phyloP scores from a whole-genome alignment of 2,797 vertebrate species.

The Serranus cabrilla region DNA sequence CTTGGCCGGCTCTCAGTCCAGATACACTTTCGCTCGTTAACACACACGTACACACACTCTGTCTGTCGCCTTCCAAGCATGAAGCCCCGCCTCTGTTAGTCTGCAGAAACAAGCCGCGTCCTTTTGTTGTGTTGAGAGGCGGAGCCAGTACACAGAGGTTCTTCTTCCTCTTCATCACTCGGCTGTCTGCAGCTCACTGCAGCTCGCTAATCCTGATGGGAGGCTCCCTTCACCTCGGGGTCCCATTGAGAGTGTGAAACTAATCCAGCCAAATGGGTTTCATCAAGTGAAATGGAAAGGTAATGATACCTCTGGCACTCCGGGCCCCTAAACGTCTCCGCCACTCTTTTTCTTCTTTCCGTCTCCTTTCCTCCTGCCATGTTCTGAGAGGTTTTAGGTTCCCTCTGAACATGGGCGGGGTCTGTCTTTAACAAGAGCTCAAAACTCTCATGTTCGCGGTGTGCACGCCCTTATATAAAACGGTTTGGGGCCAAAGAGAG shows the following conservation, averaged over 20 bases:
- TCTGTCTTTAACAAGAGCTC: conserved; percentile 34
- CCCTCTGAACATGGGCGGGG: conserved; percentile 46
- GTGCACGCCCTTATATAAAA: conserved; percentile 19
- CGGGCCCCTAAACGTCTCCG: conserved; percentile 61
- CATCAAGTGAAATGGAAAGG: conserved; percentile 77
- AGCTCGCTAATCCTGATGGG: conserved; percentile 52
- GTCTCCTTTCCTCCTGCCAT: conserved; percentile 34
- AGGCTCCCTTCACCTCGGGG: conserved; percentile 64
- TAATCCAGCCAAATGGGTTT: conserved; percentile 79
- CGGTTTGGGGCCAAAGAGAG: conserved; percentile 12
- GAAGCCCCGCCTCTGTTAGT: conserved; percentile 46
- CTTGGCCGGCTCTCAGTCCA: conserved; percentile 49
- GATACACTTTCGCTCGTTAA: conserved; percentile 49
- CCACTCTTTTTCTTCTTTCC: conserved; percentile 44
- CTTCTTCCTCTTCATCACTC: conserved; percentile 54
- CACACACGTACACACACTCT: conserved; percentile 15
- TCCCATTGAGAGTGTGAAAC: conserved; percentile 73
- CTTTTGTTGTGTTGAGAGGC: conserved; percentile 46
- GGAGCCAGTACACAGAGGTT: conserved; percentile 26
- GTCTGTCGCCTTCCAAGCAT: conserved; percentile 40
- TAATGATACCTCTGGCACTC: conserved; percentile 73
- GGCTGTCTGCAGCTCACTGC: conserved; percentile 34
- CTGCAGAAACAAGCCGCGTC: conserved; percentile 50
- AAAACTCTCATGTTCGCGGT: conserved; percentile 10
- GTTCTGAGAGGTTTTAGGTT: conserved; percentile 60